phyloP scores from a whole-genome alignment of 2,888 invertebrate species.

The Xanthia icteritia region DNA sequence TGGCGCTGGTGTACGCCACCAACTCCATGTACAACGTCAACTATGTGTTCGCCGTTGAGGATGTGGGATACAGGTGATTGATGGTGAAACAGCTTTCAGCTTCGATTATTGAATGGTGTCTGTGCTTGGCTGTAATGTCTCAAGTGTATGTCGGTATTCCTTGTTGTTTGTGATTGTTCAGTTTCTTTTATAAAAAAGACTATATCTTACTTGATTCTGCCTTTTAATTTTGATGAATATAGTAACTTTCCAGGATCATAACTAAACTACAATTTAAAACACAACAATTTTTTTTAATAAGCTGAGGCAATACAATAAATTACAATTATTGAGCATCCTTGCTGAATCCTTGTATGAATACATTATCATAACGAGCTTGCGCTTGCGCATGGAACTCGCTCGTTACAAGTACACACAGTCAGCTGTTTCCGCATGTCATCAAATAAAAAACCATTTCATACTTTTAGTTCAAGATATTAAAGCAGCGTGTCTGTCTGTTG shows the following conservation, averaged over 20 bases:
- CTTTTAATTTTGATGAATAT: neutral
- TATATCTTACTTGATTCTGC: neutral
- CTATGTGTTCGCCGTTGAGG: constrained; percentile 86
- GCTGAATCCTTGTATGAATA: constrained; percentile 15
- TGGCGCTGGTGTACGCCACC: constrained; percentile 86
- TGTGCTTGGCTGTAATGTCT: neutral
- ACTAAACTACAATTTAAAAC: neutral
- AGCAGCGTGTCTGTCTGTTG: neutral
- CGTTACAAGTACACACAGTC: constrained; percentile 8
- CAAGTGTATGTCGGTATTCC: neutral
- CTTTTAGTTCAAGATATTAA: neutral
- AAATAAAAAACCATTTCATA: constrained; percentile 12
- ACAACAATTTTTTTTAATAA: neutral
- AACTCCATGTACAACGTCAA: constrained; percentile 88
- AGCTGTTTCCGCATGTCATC: constrained; percentile 13
- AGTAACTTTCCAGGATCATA: neutral
- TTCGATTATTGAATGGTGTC: neutral
- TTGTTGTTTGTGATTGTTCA: neutral
- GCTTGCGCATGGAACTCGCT: constrained; percentile 18
- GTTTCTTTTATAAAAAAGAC: neutral
- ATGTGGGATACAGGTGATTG: constrained; percentile 82
- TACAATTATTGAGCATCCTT: constrained; percentile 8
- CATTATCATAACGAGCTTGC: constrained; percentile 21
- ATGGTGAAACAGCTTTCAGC: neutral
- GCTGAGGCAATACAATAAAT: neutral